Evolutionary conservation across 1,140 invertebrate genomes (phyloP).

Genomic region (Rhopalosiphum padi): DNA sequence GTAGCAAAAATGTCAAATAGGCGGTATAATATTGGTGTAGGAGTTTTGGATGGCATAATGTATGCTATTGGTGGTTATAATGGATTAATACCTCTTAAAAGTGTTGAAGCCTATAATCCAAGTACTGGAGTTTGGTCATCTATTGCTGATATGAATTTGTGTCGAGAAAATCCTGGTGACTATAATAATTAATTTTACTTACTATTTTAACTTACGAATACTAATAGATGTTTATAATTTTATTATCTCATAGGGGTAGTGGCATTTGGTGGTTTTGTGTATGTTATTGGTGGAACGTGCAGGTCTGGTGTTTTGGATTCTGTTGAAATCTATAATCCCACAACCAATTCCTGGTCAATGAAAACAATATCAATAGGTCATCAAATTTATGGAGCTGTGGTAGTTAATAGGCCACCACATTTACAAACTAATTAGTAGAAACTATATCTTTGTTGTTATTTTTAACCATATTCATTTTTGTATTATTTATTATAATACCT

Average conservation of each 20-base stretch:
- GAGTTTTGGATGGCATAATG: slow-evolving; percentile 85
- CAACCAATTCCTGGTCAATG: slow-evolving; percentile 82
- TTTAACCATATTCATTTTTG: no score
- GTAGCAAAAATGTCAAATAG: slow-evolving; percentile 88
- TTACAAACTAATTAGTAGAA: not conserved
- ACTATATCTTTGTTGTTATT: no score
- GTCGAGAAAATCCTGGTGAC: slow-evolving; percentile 88
- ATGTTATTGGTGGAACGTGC: slow-evolving; percentile 95
- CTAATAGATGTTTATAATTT: not conserved
- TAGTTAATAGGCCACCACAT: slow-evolving; percentile 78
- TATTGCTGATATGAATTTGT: slow-evolving; percentile 90
- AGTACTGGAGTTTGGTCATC: slow-evolving; percentile 82
- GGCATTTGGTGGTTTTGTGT: slow-evolving; percentile 81
- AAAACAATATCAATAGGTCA: slow-evolving; percentile 85
- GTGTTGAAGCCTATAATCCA: slow-evolving; percentile 85
- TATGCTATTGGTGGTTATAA: slow-evolving; percentile 92
- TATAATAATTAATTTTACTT: not conserved
- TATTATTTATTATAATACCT: no score
- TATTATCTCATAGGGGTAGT: slow-evolving; percentile 76
- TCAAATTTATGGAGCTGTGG: slow-evolving; percentile 90
- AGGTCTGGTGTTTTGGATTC: slow-evolving; percentile 81
- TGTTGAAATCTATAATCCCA: slow-evolving; percentile 88
- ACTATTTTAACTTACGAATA: not conserved
- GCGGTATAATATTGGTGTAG: slow-evolving; percentile 87
- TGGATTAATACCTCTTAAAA: slow-evolving; percentile 86